Evolutionary conservation across 2,888 invertebrate species (phyloP).

Genomic region (Conus canariensis): DNA sequence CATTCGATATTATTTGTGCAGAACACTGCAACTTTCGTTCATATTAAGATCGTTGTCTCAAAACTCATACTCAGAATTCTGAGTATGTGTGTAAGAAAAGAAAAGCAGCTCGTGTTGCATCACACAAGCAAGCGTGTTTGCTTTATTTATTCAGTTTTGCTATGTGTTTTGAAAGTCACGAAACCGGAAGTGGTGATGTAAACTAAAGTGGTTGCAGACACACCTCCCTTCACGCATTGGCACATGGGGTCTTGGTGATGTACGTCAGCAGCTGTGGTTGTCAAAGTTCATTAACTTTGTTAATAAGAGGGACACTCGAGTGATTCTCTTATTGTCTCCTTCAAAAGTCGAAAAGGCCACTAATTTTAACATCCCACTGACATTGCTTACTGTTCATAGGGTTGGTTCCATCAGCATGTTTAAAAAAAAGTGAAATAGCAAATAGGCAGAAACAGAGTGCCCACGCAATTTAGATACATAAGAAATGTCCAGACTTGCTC

Average conservation of each 20-base stretch:
- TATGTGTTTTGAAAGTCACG: conserved; percentile 12
- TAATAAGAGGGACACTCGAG: background rate
- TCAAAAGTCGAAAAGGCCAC: background rate
- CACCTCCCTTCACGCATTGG: conserved; percentile 46
- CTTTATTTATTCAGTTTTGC: background rate
- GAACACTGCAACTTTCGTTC: background rate
- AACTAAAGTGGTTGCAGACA: conserved; percentile 39
- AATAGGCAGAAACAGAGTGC: no score
- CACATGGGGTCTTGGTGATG: conserved; percentile 20
- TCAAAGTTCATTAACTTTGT: background rate
- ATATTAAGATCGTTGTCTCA: background rate
- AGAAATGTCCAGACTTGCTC: no score
- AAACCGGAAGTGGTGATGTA: conserved; percentile 49
- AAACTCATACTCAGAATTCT: no score
- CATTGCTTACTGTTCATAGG: background rate
- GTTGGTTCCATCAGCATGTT: no score
- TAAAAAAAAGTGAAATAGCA: no score
- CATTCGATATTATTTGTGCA: no score
- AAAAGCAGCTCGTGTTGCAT: background rate
- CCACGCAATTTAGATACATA: no score
- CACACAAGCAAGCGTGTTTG: background rate
- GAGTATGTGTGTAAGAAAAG: no score
- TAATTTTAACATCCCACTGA: background rate
- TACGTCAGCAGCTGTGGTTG: background rate
- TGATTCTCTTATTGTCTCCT: background rate